Evolutionary conservation across 1,140 invertebrate genomes (phyloP).

Genomic region (Metaphire vulgaris): DNA sequence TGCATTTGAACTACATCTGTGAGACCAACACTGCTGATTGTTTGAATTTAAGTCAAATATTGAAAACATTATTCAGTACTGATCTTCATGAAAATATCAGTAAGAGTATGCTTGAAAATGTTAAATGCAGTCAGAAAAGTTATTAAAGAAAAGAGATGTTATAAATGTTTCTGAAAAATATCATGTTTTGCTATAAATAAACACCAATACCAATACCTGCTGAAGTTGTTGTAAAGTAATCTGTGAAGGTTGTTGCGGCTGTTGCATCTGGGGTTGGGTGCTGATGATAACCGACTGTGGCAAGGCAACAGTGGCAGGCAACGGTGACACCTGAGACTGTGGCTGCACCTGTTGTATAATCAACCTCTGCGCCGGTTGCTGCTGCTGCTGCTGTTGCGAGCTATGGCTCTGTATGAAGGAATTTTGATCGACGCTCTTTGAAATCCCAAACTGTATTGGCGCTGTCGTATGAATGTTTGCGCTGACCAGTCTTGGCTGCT

Average conservation of each 20-base stretch:
- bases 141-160: no score
- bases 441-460: background rate
- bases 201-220: background rate
- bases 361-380: background rate
- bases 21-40: no score
- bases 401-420: background rate
- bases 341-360: background rate
- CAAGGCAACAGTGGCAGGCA: background rate
- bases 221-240: background rate
- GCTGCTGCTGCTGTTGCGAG: background rate
- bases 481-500: background rate
- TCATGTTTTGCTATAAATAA: no score
- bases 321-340: background rate
- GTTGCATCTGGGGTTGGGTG: background rate
- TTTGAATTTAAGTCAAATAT: no score
- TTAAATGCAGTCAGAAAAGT: no score
- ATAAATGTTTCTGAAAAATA: no score
- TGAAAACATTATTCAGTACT: no score
- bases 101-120: no score
- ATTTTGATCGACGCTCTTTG: background rate
- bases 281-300: background rate
- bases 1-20: no score
- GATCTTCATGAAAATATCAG: no score
- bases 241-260: background rate
- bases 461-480: background rate